Conservation (phyloP, 2,113 vertebrate genomes). For the Felis catus region DNA sequence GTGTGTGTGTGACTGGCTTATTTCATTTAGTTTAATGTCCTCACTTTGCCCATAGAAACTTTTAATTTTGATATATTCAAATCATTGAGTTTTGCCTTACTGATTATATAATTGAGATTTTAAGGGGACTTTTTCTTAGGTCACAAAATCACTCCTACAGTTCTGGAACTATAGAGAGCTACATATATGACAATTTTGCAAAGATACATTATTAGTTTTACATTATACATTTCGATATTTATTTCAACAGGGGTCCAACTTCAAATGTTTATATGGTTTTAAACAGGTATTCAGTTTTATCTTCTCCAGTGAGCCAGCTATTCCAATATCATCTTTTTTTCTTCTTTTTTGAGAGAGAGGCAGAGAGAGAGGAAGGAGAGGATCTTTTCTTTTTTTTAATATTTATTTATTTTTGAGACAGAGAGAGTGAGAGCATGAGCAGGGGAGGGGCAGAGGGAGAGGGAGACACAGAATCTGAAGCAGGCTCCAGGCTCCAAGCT, state of each 20-base stretch:
- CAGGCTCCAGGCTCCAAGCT: too few species aligned
- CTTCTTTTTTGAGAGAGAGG: too few species aligned
- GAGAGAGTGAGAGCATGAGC: too few species aligned
- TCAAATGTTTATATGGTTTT: neutral
- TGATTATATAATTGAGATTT: neutral
- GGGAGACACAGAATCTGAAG: too few species aligned
- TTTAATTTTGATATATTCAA: slow-evolving; percentile 1
- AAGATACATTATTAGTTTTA: neutral
- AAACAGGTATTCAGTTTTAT: neutral
- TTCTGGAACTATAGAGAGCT: neutral
- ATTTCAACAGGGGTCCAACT: neutral
- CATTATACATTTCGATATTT: neutral
- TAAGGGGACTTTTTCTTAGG: neutral
- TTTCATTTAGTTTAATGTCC: neutral
- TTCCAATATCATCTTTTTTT: neutral
- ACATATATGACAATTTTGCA: neutral
- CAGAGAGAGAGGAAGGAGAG: too few species aligned
- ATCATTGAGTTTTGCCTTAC: neutral
- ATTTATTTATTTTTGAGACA: too few species aligned
- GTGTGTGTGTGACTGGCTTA: neutral
- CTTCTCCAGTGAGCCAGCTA: neutral
- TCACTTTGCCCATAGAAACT: neutral
- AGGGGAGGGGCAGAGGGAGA: too few species aligned
- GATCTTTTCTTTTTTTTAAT: neutral
- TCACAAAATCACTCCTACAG: neutral